Percentiles rank a stretch among this genome's conserved stretches.
Evolutionary conservation across 2,113 vertebrate genomes (phyloP).

Genomic region (Apteryx owenii): DNA sequence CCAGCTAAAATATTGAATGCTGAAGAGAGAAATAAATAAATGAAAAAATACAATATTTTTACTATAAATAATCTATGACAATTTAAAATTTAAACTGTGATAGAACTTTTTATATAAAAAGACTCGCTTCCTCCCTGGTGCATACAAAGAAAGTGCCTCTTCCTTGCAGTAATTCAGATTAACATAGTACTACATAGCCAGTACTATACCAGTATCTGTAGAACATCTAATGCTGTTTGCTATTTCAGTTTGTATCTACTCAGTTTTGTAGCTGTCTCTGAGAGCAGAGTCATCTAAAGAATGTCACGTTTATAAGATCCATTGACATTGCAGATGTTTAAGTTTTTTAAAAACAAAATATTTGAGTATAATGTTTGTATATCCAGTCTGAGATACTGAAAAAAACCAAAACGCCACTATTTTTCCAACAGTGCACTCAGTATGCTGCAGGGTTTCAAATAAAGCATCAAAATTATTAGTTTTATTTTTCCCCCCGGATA

Average conservation of each 20-base stretch:
- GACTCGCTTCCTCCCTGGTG: neutral
- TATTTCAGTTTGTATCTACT: neutral
- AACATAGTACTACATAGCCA: neutral
- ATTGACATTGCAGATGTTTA: neutral
- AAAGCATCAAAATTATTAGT: neutral
- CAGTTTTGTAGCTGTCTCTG: neutral
- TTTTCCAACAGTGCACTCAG: neutral
- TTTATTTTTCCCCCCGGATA: neutral
- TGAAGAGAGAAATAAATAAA: neutral
- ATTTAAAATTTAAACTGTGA: neutral
- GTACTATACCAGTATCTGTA: neutral
- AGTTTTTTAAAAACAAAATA: neutral
- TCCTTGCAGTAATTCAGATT: neutral
- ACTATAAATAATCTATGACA: neutral
- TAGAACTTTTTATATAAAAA: neutral
- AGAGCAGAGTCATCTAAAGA: neutral
- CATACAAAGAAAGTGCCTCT: neutral
- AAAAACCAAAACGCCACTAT: neutral
- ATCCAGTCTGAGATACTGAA: neutral
- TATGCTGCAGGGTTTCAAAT: neutral
- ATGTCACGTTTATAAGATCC: neutral
- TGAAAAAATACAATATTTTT: neutral
- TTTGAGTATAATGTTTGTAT: neutral
- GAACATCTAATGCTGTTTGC: neutral
- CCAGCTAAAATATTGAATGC: neutral